Percentiles rank a stretch among this genome's conserved stretches.
phyloP scores from a whole-genome alignment of 2,113 vertebrate species.

The Chlamydotis undulata region DNA sequence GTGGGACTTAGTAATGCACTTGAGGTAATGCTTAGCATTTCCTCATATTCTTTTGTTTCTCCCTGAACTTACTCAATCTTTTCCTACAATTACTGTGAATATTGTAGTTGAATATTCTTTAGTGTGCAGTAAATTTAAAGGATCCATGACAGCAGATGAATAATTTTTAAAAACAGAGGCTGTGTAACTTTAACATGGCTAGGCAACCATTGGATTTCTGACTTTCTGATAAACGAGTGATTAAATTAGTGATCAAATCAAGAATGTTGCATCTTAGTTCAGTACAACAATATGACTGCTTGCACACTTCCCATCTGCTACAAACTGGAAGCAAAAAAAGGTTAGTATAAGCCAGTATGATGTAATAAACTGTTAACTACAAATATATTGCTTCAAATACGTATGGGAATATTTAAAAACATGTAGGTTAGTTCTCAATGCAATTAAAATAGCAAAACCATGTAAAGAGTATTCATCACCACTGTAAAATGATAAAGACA shows the following conservation, averaged over 20 bases:
- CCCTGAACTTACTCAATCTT: neutral
- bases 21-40: neutral
- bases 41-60: neutral
- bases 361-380: neutral
- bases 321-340: neutral
- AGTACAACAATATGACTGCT: neutral
- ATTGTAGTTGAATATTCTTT: neutral
- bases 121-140: neutral
- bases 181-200: neutral
- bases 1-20: neutral
- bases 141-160: neutral
- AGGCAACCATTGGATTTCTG: neutral
- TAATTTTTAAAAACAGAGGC: neutral
- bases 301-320: neutral
- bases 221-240: neutral
- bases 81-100: neutral
- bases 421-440: neutral
- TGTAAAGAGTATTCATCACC: neutral
- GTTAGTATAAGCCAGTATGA: neutral
- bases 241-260: neutral
- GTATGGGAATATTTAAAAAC: neutral
- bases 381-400: neutral
- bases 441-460: neutral
- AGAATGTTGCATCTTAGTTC: neutral
- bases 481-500: neutral